Conservation (phyloP, 2,113 vertebrate species). For the western clawed frog (Xenopus tropicalis) region UCB_Xtro_10.0 CM004444.2:17963001-17963500, state of each 20-base stretch:
- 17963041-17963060: no score
- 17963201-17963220: not conserved
- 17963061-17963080: no score
- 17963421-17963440: not conserved
- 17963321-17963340: not conserved
- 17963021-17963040: no score
- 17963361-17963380: not conserved
- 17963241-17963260: not conserved
- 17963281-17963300: not conserved
- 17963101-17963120: no score
- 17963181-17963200: not conserved
- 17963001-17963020: no score
- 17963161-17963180: not conserved
- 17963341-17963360: not conserved
- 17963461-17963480: not conserved
- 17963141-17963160: not conserved
- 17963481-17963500: not conserved
- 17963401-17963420: not conserved
- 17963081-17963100: no score
- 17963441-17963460: not conserved
- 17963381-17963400: constrained; percentile 4
- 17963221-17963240: not conserved
- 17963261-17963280: not conserved
- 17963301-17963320: not conserved
- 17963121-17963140: not conserved